These are phyloP conservation scores for Caenorhabditis tropicalis DNA, from an alignment of 1,140 invertebrate genomes.

Conservation along the genomic window DNA sequence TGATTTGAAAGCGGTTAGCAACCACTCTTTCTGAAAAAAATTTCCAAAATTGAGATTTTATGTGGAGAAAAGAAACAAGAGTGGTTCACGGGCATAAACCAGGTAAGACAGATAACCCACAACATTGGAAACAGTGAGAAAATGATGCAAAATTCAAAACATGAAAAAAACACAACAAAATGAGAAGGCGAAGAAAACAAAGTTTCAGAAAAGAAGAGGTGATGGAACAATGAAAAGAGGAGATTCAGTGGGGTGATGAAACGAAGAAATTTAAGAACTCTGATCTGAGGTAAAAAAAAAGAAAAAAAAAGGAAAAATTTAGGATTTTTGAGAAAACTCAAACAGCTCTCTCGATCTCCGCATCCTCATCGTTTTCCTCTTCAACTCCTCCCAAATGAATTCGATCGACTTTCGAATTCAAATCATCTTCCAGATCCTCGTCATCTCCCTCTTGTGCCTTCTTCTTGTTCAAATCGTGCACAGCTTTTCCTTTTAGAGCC, in stretches of 20 bases:
- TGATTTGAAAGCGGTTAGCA: not conserved
- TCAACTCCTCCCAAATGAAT: conserved; percentile 51
- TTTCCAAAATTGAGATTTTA: too few relatives aligned
- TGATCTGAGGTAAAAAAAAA: not conserved
- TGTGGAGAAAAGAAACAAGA: too few relatives aligned
- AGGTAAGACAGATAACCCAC: too few relatives aligned
- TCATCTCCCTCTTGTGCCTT: not conserved
- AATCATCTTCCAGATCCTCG: not conserved
- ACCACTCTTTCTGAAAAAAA: too few relatives aligned
- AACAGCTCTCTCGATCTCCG: not conserved
- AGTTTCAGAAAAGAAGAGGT: not conserved
- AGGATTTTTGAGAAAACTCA: not conserved
- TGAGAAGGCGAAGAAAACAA: not conserved
- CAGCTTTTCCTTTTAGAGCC: conserved; percentile 9
- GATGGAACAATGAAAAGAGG: not conserved
- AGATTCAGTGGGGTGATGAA: not conserved
- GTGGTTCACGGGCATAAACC: too few relatives aligned
- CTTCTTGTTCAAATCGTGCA: conserved; percentile 9
- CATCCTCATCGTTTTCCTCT: conserved; percentile 48
- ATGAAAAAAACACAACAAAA: not conserved
- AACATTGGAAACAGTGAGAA: not conserved
- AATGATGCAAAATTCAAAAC: not conserved
- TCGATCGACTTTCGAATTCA: conserved; percentile 9
- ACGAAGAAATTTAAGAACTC: too few relatives aligned
- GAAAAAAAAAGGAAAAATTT: not conserved